Evolutionary conservation across 2,113 vertebrate species (phyloP).

Genomic region (Thunnus maccoyii): DNA sequence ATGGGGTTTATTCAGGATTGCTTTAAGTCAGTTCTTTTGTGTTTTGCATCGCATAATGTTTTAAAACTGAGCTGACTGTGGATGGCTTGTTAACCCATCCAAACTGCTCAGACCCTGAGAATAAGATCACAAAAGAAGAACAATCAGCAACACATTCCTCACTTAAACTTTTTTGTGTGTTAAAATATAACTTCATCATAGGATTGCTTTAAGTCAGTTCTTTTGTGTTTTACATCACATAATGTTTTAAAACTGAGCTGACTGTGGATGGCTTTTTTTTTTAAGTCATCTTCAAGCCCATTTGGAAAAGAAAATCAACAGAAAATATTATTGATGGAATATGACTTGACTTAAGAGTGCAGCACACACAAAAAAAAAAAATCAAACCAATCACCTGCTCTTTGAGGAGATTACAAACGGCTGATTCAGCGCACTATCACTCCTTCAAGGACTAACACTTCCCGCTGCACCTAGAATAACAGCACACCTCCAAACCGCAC

Average conservation of each 20-base stretch:
- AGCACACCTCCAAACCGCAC: constrained; percentile 21
- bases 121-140: constrained; percentile 6
- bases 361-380: background rate
- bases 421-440: constrained; percentile 11
- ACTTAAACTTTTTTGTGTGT: background rate
- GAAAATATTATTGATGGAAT: background rate
- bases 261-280: background rate
- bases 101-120: constrained; percentile 78
- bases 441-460: constrained; percentile 26
- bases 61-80: constrained; percentile 15
- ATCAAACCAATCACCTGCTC: constrained; percentile 9
- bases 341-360: background rate
- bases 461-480: constrained; percentile 20
- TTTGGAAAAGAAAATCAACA: background rate
- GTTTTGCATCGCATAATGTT: constrained; percentile 1
- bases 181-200: background rate
- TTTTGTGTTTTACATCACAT: too few species aligned
- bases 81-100: constrained; percentile 75
- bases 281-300: constrained; percentile 12
- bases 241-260: too few species aligned
- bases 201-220: too few species aligned
- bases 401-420: constrained; percentile 19
- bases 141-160: background rate
- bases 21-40: constrained; percentile 24
- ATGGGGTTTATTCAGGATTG: constrained; percentile 9